Conservation (phyloP, 2,888 invertebrate species). For the Acronicta aceris region DNA sequence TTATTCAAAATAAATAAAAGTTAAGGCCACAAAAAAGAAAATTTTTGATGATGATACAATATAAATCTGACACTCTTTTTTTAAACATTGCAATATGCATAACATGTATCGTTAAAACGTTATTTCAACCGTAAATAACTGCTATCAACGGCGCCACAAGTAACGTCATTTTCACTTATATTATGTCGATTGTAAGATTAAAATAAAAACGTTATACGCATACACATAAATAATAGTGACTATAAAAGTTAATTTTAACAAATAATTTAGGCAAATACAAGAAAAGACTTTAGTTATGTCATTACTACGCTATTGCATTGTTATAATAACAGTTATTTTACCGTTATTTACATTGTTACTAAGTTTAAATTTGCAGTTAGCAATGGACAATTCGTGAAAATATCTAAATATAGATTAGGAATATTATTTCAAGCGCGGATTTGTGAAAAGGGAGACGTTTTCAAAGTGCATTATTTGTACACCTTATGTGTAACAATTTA, state of each 20-base stretch:
- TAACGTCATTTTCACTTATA: slow-evolving; percentile 41
- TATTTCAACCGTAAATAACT: slow-evolving; percentile 30
- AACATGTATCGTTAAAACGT: slow-evolving; percentile 41
- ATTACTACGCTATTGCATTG: slow-evolving; percentile 54
- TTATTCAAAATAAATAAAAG: slow-evolving; percentile 58
- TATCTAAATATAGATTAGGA: slow-evolving; percentile 53
- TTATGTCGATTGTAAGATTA: slow-evolving; percentile 52
- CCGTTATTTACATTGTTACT: slow-evolving; percentile 35
- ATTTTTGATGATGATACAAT: slow-evolving; percentile 42
- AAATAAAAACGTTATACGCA: slow-evolving; percentile 71
- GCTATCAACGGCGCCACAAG: slow-evolving; percentile 37
- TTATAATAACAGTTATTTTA: slow-evolving; percentile 40
- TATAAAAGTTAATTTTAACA: slow-evolving; percentile 61
- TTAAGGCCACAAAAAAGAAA: slow-evolving; percentile 63
- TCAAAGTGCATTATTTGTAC: slow-evolving; percentile 3
- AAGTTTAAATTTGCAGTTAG: slow-evolving; percentile 43
- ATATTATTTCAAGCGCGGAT: slow-evolving; percentile 53
- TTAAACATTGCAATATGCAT: slow-evolving; percentile 40
- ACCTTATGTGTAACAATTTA: not conserved
- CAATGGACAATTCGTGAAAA: slow-evolving; percentile 48
- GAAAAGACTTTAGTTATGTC: slow-evolving; percentile 28
- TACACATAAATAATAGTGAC: slow-evolving; percentile 70
- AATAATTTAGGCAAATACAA: slow-evolving; percentile 64
- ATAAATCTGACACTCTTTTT: slow-evolving; percentile 40
- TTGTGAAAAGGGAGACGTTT: slow-evolving; percentile 26